Percentiles rank a stretch among this genome's conserved stretches.
phyloP scores from a whole-genome alignment of 2,113 vertebrate genomes.

The Lophura nycthemera region DNA sequence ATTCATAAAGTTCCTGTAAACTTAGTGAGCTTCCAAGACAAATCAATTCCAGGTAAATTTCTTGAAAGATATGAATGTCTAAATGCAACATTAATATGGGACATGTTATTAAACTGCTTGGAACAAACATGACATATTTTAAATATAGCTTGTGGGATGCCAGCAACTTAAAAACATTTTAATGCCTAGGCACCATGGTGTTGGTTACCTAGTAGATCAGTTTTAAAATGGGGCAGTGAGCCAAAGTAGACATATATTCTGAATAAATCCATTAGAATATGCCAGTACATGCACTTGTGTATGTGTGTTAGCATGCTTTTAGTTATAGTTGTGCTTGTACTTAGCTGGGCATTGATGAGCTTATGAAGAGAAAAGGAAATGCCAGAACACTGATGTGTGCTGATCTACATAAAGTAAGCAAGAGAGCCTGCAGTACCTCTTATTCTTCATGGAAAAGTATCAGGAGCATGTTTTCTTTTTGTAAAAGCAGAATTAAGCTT shows the following conservation, averaged over 20 bases:
- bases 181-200: not conserved
- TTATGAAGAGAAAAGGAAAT: not conserved
- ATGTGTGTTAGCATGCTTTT: rapidly evolving
- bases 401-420: not conserved
- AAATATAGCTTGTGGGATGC: not conserved
- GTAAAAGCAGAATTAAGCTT: not conserved
- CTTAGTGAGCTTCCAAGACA: not conserved
- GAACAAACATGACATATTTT: not conserved
- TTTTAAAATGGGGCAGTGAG: not conserved
- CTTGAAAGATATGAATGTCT: not conserved
- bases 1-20: not conserved
- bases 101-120: not conserved
- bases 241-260: not conserved
- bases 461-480: not conserved
- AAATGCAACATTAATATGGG: not conserved
- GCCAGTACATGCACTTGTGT: rapidly evolving
- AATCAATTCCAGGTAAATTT: not conserved
- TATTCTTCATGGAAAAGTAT: not conserved
- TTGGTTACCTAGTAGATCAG: not conserved
- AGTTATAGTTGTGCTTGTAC: not conserved
- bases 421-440: not conserved
- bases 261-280: not conserved
- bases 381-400: not conserved
- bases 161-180: not conserved
- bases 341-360: not conserved